These are phyloP conservation scores for Pseudachorutes palmiensis DNA, from an alignment of 1,140 invertebrate species.

Conservation along the genomic window DNA sequence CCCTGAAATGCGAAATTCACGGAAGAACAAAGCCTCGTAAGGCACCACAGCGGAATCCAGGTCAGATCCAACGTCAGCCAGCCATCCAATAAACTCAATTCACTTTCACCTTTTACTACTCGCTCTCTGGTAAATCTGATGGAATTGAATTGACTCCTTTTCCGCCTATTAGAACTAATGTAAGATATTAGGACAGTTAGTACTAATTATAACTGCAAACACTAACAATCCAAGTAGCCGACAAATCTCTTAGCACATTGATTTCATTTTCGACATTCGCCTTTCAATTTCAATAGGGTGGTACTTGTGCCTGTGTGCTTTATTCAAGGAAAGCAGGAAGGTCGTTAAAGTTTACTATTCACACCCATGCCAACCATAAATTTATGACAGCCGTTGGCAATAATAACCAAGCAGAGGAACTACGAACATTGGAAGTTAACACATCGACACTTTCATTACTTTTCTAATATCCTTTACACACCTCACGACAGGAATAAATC, in stretches of 20 bases:
- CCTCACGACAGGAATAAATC: too few species aligned
- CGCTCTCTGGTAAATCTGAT: neutral
- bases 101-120: neutral
- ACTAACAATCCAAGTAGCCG: constrained; percentile 5
- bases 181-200: constrained; percentile 27
- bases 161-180: neutral
- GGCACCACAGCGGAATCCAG: too few species aligned
- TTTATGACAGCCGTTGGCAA: neutral
- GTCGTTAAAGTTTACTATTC: constrained; percentile 27
- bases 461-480: too few species aligned
- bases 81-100: neutral
- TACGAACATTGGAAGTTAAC: too few species aligned
- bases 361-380: constrained; percentile 7
- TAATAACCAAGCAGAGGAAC: too few species aligned
- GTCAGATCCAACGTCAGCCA: neutral
- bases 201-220: constrained; percentile 28
- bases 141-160: neutral
- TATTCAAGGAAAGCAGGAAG: neutral
- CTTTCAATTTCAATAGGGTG: neutral
- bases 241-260: neutral
- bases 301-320: neutral
- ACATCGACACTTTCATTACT: neutral
- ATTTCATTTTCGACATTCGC: neutral
- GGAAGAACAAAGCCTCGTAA: neutral
- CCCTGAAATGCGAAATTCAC: neutral